Base-by-base conservation (phyloP, 2,888 invertebrate genomes). In the Anaspis maculata region DNA sequence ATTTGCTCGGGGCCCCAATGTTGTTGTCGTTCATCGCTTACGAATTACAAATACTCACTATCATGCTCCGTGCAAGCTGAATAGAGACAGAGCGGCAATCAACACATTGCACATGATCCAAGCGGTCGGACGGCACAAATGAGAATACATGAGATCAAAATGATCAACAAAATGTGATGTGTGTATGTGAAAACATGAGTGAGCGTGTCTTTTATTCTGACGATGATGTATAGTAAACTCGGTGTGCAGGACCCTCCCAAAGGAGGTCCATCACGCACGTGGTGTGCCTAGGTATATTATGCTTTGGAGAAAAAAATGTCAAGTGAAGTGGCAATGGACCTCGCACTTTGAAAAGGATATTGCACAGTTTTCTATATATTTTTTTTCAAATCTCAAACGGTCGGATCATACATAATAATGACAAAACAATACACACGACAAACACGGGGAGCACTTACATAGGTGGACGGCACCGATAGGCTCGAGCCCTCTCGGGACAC, bases 31-130 rank as follows among this genome's bases (percentile, higher is more conserved):
- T 25, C 12, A 25, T 24, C 21, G 23, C 36, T 22, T 21, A 41
- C 35, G 41, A 16, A 37, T n/a, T n/a, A 51, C 50, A 55, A 54
- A 73, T 83, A 84, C 83, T 84, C 80, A 84, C 84, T 78, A 83
- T 81, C 84, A 84, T 84, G 83, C 83, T 83, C 82, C 84, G 82
- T 81, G 84, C 83, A 82, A 84, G 83, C 84, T 75, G 73, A 71
- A 74, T 72, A 75, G 69, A 75, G 69, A 73, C 72, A 75, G 71
- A 73, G 70, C 73, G 67, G n/a, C 74, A 65, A 72, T 75, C 71
- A 73, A 71, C 67, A 67, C 66, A 63, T 61, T 46, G 59, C 57
- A 57, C 51, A 54, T 47, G 46, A 46, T 53, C 59, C 55, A 56
- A 62, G 59, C 60, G 56, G 52, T 54, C 53, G 58, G 61, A 63